These are phyloP conservation scores for Palythoa grandiflora DNA, from an alignment of 92 coral and sea anemone genomes.

Conservation along the genomic window DNA sequence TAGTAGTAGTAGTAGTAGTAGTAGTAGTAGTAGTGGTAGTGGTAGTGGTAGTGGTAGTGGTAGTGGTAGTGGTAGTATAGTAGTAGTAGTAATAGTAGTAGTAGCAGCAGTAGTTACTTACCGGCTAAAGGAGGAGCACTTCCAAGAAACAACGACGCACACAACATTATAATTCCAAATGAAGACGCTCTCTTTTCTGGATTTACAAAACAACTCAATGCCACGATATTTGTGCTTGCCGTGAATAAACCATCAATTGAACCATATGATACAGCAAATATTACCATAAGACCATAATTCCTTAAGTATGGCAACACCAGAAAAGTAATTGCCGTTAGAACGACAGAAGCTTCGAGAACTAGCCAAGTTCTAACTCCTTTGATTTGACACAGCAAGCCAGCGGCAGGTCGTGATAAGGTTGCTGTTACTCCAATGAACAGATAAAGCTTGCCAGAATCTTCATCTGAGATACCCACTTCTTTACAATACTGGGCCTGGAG, in stretches of 20 bases:
- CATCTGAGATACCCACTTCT: neutral
- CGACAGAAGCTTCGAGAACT: neutral
- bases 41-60: too few species aligned
- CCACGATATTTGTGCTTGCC: constrained; percentile 19
- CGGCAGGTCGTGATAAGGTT: constrained; percentile 10
- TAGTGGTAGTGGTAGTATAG: too few species aligned
- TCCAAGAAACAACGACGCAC: constrained; percentile 6
- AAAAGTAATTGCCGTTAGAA: neutral
- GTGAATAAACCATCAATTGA: constrained; percentile 21
- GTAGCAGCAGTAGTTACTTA: neutral
- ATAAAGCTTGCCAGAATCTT: constrained; percentile 17
- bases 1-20: too few species aligned
- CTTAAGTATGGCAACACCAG: neutral
- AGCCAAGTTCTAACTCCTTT: constrained; percentile 7
- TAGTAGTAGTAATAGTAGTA: too few species aligned
- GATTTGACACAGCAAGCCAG: constrained; percentile 9
- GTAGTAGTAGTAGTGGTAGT: too few species aligned
- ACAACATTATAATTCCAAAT: neutral
- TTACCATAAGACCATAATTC: constrained; percentile 8
- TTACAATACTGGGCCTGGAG: constrained; percentile 18
- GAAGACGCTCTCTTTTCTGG: constrained; percentile 23
- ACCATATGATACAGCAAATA: constrained; percentile 7
- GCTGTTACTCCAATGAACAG: constrained; percentile 19
- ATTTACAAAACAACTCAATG: constrained; percentile 1
- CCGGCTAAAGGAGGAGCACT: constrained; percentile 26